Percentiles rank a stretch among this genome's conserved stretches.
phyloP scores from a whole-genome alignment of 2,113 vertebrate species.

The Ailuropoda melanoleuca region DNA sequence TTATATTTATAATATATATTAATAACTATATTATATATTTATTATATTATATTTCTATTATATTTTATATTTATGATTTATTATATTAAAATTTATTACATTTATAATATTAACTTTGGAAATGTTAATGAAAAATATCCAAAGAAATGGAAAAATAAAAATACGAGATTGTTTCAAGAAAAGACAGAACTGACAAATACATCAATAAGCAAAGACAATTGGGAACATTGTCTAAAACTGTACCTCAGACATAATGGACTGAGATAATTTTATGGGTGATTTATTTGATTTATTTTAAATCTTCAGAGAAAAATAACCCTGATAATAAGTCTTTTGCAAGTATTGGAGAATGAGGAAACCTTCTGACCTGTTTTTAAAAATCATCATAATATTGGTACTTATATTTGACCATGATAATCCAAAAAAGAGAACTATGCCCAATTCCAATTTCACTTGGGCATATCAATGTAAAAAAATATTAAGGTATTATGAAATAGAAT shows the following conservation, averaged over 20 bases:
- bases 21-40: too few relatives aligned
- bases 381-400: neutral
- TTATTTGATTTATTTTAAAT: constrained; percentile 24
- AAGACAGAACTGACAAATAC: neutral
- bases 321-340: neutral
- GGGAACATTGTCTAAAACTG: neutral
- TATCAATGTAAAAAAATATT: neutral
- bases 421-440: neutral
- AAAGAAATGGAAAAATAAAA: neutral
- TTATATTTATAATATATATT: too few relatives aligned
- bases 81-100: too few relatives aligned
- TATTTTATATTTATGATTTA: too few relatives aligned
- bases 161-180: neutral
- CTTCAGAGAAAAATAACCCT: neutral
- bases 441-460: neutral
- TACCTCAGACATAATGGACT: neutral
- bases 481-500: neutral
- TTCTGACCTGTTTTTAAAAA: neutral
- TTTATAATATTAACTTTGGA: neutral
- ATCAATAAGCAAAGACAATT: neutral
- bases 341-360: neutral
- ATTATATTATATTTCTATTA: too few relatives aligned
- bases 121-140: neutral
- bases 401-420: neutral
- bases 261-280: neutral